A percentile compares a stretch with the other conserved stretches of the same genome.
These are phyloP conservation scores for Trinorchestia longiramus DNA, from an alignment of 1,140 invertebrate genomes.

Conservation along the genomic window DNA sequence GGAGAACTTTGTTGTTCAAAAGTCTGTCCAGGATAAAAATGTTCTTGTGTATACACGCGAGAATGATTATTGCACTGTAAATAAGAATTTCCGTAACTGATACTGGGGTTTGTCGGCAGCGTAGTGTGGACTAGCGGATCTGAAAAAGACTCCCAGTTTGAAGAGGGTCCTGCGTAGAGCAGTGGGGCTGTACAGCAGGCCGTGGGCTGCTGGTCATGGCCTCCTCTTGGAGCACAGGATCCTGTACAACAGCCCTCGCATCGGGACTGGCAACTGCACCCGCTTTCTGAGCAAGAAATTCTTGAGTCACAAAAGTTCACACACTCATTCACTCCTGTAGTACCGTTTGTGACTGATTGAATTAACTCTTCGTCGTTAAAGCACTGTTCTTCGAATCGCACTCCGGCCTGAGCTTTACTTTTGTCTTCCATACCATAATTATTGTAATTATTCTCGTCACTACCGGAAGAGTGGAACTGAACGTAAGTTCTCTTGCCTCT, in stretches of 20 bases:
- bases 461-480: not conserved
- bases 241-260: not conserved
- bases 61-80: not conserved
- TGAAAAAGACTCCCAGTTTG: not conserved
- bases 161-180: constrained; percentile 14
- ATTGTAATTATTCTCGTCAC: not conserved
- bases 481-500: constrained; percentile 36
- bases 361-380: constrained; percentile 21
- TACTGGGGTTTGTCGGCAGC: not conserved
- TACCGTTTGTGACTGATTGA: not conserved
- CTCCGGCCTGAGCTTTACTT: not conserved
- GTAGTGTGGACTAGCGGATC: not conserved
- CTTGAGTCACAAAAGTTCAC: not conserved
- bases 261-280: not conserved
- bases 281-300: not conserved
- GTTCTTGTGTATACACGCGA: not conserved
- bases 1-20: not conserved
- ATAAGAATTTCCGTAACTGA: not conserved
- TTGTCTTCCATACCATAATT: not conserved
- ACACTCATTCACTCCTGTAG: not conserved
- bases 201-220: not conserved
- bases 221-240: not conserved
- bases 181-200: not conserved
- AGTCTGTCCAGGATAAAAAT: constrained; percentile 5
- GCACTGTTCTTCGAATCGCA: not conserved